Percentiles rank a stretch among this genome's conserved stretches.
phyloP scores from a whole-genome alignment of 2,888 invertebrate species.

The Germaria angustata region DNA sequence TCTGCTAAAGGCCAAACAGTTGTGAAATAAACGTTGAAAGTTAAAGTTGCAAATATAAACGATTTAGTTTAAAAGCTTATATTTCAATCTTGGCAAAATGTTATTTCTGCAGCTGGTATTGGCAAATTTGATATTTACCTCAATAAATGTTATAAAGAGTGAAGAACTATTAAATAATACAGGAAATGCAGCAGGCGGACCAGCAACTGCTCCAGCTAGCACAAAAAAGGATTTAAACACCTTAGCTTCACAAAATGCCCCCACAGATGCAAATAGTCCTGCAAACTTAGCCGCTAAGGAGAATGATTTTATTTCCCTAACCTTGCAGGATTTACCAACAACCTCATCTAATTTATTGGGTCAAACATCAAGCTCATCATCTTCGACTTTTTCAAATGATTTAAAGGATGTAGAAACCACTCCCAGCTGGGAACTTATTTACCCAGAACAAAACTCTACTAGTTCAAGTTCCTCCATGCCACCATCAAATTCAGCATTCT shows the following conservation, averaged over 20 bases:
- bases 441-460: constrained; percentile 48
- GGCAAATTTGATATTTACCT: constrained; percentile 7
- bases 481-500: background rate
- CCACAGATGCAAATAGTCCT: background rate
- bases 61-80: background rate
- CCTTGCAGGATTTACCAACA: background rate
- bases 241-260: background rate
- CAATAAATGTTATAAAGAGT: background rate
- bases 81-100: constrained; percentile 20
- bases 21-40: constrained; percentile 47
- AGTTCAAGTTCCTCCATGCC: background rate
- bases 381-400: background rate
- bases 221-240: background rate
- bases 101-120: background rate
- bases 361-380: background rate
- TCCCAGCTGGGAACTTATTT: constrained; percentile 56
- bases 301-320: constrained; percentile 1
- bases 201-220: background rate
- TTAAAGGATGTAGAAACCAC: constrained; percentile 19
- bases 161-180: constrained; percentile 15
- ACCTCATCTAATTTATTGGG: background rate
- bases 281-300: background rate
- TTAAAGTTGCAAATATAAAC: constrained; percentile 28
- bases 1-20: constrained; percentile 41
- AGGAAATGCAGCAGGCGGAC: background rate